A percentile compares a stretch with the other conserved stretches of the same genome.
Conservation (phyloP, 1,140 invertebrate genomes). For the Tenebrio molitor region DNA sequence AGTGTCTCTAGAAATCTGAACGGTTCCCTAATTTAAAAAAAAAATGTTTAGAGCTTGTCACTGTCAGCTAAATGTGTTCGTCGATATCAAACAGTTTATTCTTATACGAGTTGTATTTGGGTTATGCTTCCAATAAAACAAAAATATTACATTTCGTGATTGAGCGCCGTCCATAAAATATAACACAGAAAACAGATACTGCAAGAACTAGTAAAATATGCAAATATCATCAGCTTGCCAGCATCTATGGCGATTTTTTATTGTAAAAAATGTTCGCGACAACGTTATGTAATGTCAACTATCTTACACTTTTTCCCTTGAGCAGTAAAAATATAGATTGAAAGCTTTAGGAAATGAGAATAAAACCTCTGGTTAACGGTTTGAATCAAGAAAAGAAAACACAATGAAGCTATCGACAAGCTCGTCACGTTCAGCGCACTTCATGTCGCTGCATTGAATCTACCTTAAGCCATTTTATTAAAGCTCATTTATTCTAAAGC, state of each 20-base stretch:
- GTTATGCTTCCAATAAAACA: constrained; percentile 29
- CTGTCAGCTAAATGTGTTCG: no score
- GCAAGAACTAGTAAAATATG: constrained; percentile 38
- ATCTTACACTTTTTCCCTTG: constrained; percentile 1
- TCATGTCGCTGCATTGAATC: constrained; percentile 53
- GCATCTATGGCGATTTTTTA: constrained; percentile 13
- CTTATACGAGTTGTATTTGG: constrained; percentile 12
- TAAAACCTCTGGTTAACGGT: constrained; percentile 37
- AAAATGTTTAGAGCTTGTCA: no score
- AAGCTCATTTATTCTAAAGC: constrained; percentile 55
- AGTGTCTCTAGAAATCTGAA: no score
- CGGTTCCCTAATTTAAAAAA: no score
- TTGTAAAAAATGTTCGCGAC: constrained; percentile 19
- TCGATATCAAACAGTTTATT: constrained; percentile 28
- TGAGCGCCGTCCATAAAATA: constrained; percentile 15
- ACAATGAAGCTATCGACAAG: constrained; percentile 52
- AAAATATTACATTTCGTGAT: constrained; percentile 31
- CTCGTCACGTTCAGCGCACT: constrained; percentile 52
- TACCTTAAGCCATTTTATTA: constrained; percentile 55
- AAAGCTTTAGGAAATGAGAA: constrained; percentile 38
- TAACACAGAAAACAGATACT: constrained; percentile 19
- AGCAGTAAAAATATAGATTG: constrained; percentile 37
- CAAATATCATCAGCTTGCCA: constrained; percentile 25
- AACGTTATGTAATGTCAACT: constrained; percentile 35
- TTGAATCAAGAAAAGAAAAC: constrained; percentile 43